Evolutionary conservation across 2,797 vertebrate genomes (phyloP).

Genomic region (Cryptoprocta ferox): DNA sequence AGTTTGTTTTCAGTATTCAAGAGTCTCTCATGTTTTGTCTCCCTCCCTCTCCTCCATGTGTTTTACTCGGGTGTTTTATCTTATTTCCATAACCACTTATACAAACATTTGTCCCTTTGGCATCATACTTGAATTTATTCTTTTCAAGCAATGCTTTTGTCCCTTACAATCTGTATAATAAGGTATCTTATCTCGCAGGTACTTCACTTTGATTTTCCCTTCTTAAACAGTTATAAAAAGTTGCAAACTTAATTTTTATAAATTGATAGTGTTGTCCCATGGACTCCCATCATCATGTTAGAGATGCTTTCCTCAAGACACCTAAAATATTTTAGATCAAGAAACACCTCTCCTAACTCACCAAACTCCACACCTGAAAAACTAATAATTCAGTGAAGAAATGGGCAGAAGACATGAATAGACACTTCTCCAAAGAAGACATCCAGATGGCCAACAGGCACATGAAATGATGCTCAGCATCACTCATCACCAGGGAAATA

Average conservation of each 20-base stretch:
- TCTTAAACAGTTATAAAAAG: not conserved
- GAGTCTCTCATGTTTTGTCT: no score
- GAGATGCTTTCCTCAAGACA: not conserved
- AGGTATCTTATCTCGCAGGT: not conserved
- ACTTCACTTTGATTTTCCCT: conserved; percentile 45
- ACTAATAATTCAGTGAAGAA: no score
- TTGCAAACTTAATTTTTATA: not conserved
- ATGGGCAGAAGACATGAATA: no score
- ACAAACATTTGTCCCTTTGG: not conserved
- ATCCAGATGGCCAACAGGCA: no score
- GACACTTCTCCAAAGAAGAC: no score
- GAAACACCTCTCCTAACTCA: conserved; percentile 19
- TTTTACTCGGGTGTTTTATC: conserved; percentile 16
- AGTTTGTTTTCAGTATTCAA: no score
- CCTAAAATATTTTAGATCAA: conserved; percentile 44
- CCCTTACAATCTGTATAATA: not conserved
- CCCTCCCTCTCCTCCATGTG: not conserved
- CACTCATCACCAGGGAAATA: no score
- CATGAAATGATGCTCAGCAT: no score
- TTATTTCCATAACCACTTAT: conserved; percentile 3
- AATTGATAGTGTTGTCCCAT: not conserved
- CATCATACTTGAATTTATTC: conserved; percentile 2
- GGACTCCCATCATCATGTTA: not conserved
- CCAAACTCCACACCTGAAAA: no score
- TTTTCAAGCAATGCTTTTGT: conserved; percentile 31